Conservation (phyloP, 2,797 vertebrate genomes). For the Leptoclinus maculatus region DNA sequence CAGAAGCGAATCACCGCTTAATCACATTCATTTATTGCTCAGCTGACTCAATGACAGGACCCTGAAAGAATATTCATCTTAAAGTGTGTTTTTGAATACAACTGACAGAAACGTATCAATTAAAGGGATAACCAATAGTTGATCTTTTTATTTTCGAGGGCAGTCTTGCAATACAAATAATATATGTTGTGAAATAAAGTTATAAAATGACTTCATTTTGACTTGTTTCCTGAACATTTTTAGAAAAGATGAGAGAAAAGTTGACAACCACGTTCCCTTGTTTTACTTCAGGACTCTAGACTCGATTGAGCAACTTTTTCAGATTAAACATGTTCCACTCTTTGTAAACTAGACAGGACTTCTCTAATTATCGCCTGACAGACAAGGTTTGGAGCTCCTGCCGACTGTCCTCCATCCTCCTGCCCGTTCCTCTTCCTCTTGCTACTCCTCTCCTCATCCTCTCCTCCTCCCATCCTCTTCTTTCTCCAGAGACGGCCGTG, state of each 20-base stretch:
- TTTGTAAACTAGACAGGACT: slow-evolving; percentile 45
- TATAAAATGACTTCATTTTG: background rate
- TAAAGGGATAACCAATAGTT: background rate
- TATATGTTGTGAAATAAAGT: background rate
- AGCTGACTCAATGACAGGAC: background rate
- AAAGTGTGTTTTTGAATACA: background rate
- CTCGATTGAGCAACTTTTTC: background rate
- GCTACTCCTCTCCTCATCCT: slow-evolving; percentile 45
- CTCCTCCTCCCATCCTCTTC: slow-evolving; percentile 58
- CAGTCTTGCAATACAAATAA: background rate
- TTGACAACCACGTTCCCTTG: background rate
- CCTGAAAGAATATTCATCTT: background rate
- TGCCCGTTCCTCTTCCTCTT: slow-evolving; percentile 44
- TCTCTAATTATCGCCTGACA: slow-evolving; percentile 57
- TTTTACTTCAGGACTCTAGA: background rate
- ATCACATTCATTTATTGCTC: background rate
- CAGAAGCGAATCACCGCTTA: background rate
- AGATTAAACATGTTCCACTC: slow-evolving; percentile 39
- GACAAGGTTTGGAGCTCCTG: slow-evolving; percentile 52
- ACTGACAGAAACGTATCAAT: background rate
- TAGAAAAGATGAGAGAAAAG: background rate
- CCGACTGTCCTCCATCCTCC: slow-evolving; percentile 48
- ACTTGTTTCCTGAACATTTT: background rate
- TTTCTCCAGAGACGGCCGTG: slow-evolving; percentile 78
- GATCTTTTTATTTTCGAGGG: background rate